phyloP scores from a whole-genome alignment of 1,140 invertebrate genomes.

The Drosophila willistoni region DNA sequence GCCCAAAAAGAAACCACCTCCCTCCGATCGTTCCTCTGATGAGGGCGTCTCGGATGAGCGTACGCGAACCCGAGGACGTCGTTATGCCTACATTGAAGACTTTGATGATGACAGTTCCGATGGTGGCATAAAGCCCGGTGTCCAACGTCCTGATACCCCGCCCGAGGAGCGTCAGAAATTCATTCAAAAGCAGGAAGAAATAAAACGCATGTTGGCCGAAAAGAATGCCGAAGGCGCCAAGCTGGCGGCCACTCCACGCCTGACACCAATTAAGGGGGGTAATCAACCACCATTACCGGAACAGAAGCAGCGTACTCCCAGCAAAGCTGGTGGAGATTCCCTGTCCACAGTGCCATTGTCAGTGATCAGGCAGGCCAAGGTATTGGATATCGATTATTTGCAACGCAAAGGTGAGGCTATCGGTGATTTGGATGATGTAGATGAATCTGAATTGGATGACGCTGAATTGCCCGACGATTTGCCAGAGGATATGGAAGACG shows the following conservation, averaged over 20 bases:
- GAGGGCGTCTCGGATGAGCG: conserved; percentile 84
- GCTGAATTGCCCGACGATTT: conserved; percentile 74
- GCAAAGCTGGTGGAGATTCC: conserved; percentile 58
- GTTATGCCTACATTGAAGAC: conserved; percentile 88
- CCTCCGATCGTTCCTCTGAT: conserved; percentile 46
- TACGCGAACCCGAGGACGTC: conserved; percentile 87
- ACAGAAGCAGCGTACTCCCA: conserved; percentile 66
- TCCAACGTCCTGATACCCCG: conserved; percentile 78
- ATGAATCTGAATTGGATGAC: conserved; percentile 76
- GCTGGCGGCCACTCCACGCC: conserved; percentile 73
- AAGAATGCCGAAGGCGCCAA: conserved; percentile 82
- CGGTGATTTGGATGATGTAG: conserved; percentile 66
- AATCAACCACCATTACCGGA: neutral
- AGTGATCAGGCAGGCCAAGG: conserved; percentile 82
- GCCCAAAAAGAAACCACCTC: conserved; percentile 61
- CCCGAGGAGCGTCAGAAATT: conserved; percentile 82
- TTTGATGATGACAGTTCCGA: conserved; percentile 81
- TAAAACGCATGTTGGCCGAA: conserved; percentile 82
- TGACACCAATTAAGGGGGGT: conserved; percentile 70
- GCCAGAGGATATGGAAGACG: conserved; percentile 84
- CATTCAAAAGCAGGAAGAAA: conserved; percentile 82
- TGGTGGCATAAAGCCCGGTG: conserved; percentile 85
- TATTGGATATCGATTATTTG: conserved; percentile 81
- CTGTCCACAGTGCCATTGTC: conserved; percentile 78
- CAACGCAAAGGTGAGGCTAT: conserved; percentile 79